phyloP scores from a whole-genome alignment of 2,113 vertebrate genomes.

The Neolamprologus falcicula region DNA sequence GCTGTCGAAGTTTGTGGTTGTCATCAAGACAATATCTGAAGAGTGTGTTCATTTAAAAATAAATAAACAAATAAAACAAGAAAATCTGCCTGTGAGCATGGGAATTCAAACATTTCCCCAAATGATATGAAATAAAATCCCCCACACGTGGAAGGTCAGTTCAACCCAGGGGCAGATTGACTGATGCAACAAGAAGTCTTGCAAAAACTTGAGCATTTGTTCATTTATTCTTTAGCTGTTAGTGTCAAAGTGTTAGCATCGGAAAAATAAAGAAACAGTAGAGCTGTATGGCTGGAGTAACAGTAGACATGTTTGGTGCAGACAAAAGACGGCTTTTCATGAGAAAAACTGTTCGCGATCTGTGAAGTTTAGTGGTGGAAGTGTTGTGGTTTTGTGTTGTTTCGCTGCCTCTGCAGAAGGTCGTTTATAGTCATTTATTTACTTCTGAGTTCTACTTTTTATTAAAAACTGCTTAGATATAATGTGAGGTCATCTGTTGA shows the following conservation, averaged over 20 bases:
- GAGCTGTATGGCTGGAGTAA: neutral
- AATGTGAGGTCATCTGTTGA: neutral
- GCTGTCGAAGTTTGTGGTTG: neutral
- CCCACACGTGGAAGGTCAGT: neutral
- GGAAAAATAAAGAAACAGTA: neutral
- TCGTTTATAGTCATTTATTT: neutral
- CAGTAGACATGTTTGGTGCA: neutral
- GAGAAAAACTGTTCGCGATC: neutral
- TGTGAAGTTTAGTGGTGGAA: neutral
- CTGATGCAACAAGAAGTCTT: neutral
- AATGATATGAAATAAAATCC: neutral
- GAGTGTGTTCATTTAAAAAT: neutral
- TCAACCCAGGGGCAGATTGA: neutral
- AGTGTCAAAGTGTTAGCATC: neutral
- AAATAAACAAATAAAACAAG: neutral
- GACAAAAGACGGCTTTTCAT: neutral
- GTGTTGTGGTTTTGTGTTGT: neutral
- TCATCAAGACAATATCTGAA: neutral
- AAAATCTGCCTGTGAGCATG: neutral
- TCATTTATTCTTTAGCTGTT: neutral
- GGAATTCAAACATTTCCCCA: neutral
- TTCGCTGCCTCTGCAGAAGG: neutral
- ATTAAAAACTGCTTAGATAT: neutral
- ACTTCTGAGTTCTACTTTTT: neutral
- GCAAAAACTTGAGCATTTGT: neutral